A percentile compares a stretch with the other conserved stretches of the same genome.
These are phyloP conservation scores for Aleadryas rufinucha DNA, from an alignment of 2,113 vertebrate species.

Conservation along the genomic window DNA sequence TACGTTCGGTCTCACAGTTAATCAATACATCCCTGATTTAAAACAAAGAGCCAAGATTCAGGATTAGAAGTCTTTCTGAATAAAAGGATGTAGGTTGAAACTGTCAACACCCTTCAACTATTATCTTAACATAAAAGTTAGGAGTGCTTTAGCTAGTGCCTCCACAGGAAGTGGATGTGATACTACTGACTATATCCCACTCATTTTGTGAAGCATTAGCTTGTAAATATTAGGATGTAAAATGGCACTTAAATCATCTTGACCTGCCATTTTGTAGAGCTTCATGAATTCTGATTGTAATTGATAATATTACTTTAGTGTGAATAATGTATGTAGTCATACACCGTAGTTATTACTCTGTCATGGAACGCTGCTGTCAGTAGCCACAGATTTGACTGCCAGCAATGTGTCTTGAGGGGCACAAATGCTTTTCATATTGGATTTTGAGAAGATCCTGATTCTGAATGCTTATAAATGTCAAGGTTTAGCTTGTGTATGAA, in stretches of 20 bases:
- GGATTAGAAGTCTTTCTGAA: slow-evolving; percentile 74
- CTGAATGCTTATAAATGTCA: background rate
- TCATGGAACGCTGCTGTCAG: background rate
- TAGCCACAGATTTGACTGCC: background rate
- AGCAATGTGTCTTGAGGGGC: background rate
- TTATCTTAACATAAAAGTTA: background rate
- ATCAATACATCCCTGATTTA: slow-evolving; percentile 79
- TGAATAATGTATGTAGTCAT: background rate
- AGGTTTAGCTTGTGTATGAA: background rate
- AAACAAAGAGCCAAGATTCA: slow-evolving; percentile 70
- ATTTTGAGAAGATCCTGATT: background rate
- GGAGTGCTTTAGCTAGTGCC: background rate
- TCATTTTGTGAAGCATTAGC: slow-evolving; percentile 32
- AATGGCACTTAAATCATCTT: slow-evolving; percentile 22
- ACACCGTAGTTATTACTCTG: background rate
- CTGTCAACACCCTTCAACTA: slow-evolving; percentile 57
- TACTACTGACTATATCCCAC: background rate
- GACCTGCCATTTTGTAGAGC: background rate
- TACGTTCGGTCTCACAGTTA: slow-evolving; percentile 58
- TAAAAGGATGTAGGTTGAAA: slow-evolving; percentile 69
- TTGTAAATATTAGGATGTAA: background rate
- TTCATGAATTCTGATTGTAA: slow-evolving; percentile 9
- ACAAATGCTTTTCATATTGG: background rate
- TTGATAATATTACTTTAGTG: slow-evolving; percentile 19
- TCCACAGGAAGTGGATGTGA: background rate